Base-by-base conservation (phyloP, 1,140 invertebrate genomes). In the Drosophila nasuta region DNA sequence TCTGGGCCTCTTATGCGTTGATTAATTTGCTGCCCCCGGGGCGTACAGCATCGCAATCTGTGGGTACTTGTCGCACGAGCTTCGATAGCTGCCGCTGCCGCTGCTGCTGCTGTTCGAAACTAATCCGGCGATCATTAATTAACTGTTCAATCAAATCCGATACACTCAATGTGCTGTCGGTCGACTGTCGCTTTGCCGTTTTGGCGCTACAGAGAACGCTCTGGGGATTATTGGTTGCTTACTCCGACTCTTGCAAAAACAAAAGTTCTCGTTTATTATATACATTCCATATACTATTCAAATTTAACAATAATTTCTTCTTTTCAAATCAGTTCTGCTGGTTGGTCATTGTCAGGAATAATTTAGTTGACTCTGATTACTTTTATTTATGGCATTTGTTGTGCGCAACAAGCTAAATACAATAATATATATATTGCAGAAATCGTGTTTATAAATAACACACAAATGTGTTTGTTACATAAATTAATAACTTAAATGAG, bases 71-170 rank as follows among this genome's bases (percentile, higher is more conserved):
- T 86, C 82, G 71, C 79, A 69, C 59, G 43, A 68, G 49, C 38
- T 54, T 13, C 35, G 69, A 54, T 52, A 30, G 35, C 48, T 41
- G 33, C 60, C 33, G 52, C 70, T 64, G 65, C 65, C 11, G 35
- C 35, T 48, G 43, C 25, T 46, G 52, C 70, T 64, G 65, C 65
- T 70, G 54, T 51, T 57, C 10, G 56, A 70, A 60, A 60, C 56
- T 74, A 88, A 86, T 86, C 82, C 79, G 56, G 20, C 48, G 54
- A 70, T 79, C 83, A 87, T 87, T 87, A 88, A 87, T 87, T 88
- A 88, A 80, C 65, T 73, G 77, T 89, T 89, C 85, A 89, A 88
- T 88, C 83, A 88, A 75, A 88, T 89, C 67, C 67, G 85, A 88
- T 86, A 87, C 72, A 57, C 74, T 79, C 69, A 58, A 73, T 33